Percentiles rank a stretch among this genome's conserved stretches.
Evolutionary conservation across 2,113 vertebrate species (phyloP).

Genomic region (Oryzias woworae): DNA sequence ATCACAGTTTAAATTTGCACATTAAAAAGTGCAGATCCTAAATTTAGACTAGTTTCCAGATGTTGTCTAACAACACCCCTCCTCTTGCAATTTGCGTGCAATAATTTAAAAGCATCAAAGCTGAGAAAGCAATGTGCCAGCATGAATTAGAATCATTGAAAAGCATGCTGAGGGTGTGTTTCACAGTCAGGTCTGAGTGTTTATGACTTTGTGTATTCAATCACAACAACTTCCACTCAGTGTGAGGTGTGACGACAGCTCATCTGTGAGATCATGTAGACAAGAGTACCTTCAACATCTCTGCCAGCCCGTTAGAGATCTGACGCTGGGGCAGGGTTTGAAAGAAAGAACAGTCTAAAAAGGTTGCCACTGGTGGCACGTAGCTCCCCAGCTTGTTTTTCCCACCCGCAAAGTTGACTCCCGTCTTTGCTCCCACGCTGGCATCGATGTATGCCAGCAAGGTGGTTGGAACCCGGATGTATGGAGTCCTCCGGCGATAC

Average conservation of each 20-base stretch:
- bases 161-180: too few species aligned
- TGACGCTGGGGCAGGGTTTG: constrained; percentile 75
- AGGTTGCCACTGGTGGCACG: constrained; percentile 71
- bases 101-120: too few species aligned
- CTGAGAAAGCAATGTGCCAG: too few species aligned
- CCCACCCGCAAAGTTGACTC: constrained; percentile 82
- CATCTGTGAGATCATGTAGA: constrained; percentile 11
- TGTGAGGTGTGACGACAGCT: constrained; percentile 2
- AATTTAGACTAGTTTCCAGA: too few species aligned
- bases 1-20: too few species aligned
- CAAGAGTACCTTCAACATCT: constrained; percentile 79
- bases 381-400: constrained; percentile 83
- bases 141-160: too few species aligned
- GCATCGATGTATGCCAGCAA: constrained; percentile 79
- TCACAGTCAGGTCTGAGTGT: too few species aligned
- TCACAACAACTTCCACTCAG: not conserved
- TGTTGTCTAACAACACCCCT: too few species aligned
- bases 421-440: constrained; percentile 79
- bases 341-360: constrained; percentile 80
- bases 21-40: too few species aligned
- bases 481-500: constrained; percentile 79
- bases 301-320: constrained; percentile 81
- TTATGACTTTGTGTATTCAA: too few species aligned
- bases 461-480: constrained; percentile 80
- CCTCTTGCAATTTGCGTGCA: too few species aligned